A percentile compares a stretch with the other conserved stretches of the same genome.
Evolutionary conservation across 2,888 invertebrate species (phyloP).

Genomic region (Alitta virens): DNA sequence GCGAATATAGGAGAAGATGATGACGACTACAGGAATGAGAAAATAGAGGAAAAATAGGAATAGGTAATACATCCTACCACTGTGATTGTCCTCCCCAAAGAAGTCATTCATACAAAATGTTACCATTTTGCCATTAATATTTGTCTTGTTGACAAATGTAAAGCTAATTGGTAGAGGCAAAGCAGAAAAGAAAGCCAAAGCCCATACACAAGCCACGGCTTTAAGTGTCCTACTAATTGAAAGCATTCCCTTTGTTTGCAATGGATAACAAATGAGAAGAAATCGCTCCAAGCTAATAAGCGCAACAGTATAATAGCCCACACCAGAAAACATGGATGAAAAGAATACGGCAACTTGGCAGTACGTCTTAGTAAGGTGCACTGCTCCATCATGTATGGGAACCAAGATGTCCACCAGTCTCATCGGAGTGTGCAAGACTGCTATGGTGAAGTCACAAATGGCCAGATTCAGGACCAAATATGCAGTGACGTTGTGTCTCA

Average conservation of each 20-base stretch:
- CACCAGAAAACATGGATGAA: slow-evolving; percentile 18
- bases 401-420: slow-evolving; percentile 19
- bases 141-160: slow-evolving; percentile 9
- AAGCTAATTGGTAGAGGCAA: slow-evolving; percentile 22
- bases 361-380: slow-evolving; percentile 6
- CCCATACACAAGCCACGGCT: slow-evolving; percentile 19
- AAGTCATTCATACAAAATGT: slow-evolving; percentile 21
- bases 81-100: neutral
- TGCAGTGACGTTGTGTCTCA: slow-evolving; percentile 20
- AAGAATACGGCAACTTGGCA: slow-evolving; percentile 23
- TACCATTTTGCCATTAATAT: slow-evolving; percentile 5
- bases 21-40: slow-evolving; percentile 21
- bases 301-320: slow-evolving; percentile 24
- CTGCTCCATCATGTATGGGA: slow-evolving; percentile 4
- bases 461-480: slow-evolving; percentile 27
- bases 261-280: slow-evolving; percentile 26
- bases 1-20: slow-evolving; percentile 16
- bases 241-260: slow-evolving; percentile 22
- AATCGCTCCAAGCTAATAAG: slow-evolving; percentile 28
- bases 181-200: slow-evolving; percentile 10
- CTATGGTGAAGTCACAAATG: slow-evolving; percentile 23
- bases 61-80: slow-evolving; percentile 13
- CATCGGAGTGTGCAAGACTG: slow-evolving; percentile 19
- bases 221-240: slow-evolving; percentile 9
- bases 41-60: slow-evolving; percentile 24